Percentiles rank a stretch among this genome's conserved stretches.
Evolutionary conservation across 2,113 vertebrate genomes (phyloP).

Genomic region (Tautogolabrus adspersus): DNA sequence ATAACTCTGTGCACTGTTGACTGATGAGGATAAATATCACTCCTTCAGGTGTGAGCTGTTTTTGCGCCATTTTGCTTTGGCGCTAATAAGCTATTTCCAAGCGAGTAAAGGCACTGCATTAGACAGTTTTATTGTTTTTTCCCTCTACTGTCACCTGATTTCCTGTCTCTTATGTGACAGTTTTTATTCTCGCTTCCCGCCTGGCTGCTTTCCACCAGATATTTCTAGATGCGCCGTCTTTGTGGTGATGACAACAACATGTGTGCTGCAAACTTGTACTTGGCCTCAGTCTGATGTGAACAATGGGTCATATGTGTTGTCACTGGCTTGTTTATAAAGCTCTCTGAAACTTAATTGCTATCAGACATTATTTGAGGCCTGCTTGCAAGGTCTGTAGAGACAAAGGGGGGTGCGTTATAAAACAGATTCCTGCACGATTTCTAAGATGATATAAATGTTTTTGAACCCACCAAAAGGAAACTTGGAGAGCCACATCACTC

Average conservation of each 20-base stretch:
- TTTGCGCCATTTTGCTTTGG: constrained; percentile 42
- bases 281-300: constrained; percentile 33
- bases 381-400: constrained; percentile 11
- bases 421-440: constrained; percentile 57
- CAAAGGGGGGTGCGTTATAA: constrained; percentile 25
- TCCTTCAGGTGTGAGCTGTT: constrained; percentile 65
- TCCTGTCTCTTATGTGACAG: constrained; percentile 57
- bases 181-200: constrained; percentile 67
- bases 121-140: constrained; percentile 17
- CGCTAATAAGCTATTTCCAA: neutral
- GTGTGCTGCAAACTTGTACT: constrained; percentile 60
- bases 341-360: constrained; percentile 48
- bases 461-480: constrained; percentile 49
- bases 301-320: constrained; percentile 59
- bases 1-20: constrained; percentile 54
- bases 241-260: constrained; percentile 69
- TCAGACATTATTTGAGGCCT: constrained; percentile 44
- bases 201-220: constrained; percentile 55
- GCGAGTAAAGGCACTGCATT: constrained; percentile 29
- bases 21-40: constrained; percentile 55
- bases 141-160: constrained; percentile 63
- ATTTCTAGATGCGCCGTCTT: constrained; percentile 47
- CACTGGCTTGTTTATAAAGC: constrained; percentile 54
- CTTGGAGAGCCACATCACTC: constrained; percentile 34
- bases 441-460: constrained; percentile 48